These are phyloP conservation scores for Sus cebifrons DNA, from an alignment of 2,797 vertebrate genomes.

Conservation along the genomic window DNA sequence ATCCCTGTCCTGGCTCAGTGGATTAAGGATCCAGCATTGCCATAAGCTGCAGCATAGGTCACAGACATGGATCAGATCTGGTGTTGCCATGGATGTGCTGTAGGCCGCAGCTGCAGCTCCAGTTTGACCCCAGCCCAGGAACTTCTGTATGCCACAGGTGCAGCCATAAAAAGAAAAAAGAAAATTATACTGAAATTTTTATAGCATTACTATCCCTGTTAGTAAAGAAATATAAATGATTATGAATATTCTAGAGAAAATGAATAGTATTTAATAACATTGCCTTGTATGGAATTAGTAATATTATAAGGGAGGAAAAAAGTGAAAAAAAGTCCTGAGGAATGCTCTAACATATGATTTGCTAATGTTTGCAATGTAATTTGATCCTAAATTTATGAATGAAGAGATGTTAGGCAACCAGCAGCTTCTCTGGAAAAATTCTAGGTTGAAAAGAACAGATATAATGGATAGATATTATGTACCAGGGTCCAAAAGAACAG, in stretches of 20 bases:
- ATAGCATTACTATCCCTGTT: background rate
- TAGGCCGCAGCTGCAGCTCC: no score
- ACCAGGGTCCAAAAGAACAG: background rate
- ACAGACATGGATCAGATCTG: no score
- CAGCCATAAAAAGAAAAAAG: background rate
- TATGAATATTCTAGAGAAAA: background rate
- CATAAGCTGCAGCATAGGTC: no score
- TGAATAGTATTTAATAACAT: background rate
- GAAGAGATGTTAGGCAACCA: background rate
- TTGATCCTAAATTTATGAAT: constrained; percentile 23
- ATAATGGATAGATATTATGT: background rate
- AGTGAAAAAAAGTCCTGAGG: background rate
- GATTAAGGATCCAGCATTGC: no score
- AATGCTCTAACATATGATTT: background rate
- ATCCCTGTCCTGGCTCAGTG: no score
- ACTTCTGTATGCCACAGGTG: no score
- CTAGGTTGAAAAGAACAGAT: background rate
- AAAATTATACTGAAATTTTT: background rate
- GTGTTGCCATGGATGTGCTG: no score
- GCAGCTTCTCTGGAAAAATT: background rate
- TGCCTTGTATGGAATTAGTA: constrained; percentile 28
- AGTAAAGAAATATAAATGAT: background rate
- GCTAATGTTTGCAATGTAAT: background rate
- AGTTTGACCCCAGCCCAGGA: no score
- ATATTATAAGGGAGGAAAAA: background rate